Evolutionary conservation across 1,140 invertebrate genomes (phyloP), one percentile per base, ranked within the genome.

Genomic region (Cepaea nemoralis): DNA sequence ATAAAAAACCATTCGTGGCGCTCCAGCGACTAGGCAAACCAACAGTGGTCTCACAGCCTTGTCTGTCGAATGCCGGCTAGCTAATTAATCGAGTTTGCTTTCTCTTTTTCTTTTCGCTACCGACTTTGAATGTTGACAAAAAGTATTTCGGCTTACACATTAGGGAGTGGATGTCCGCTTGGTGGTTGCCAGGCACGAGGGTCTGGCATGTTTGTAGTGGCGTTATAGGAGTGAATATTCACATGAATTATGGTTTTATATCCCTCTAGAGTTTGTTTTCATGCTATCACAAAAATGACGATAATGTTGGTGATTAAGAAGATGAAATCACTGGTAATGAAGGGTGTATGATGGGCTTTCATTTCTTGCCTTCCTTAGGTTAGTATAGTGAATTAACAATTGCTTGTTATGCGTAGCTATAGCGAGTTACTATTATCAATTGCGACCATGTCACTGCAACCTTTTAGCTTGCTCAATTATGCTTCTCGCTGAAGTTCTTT

Each of bases 81-180:
- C 59, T 63, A 63, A 63, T 63, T 63, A 63, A 63, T 63, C 59
- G 59, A 63, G n/a, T 63, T 63, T 63, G 27, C 27, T 31, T 63
- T n/a, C 50, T 19, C n/a, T 55, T 63, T 63, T 63, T 31, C 16
- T 63, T 27, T 27, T 16, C 22, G 1, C n/a, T 63, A 6, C n/a
- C 27, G 27, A 63, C 59, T 63, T 63, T 6, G 5, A 63, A 16
- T 63, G 59, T 63, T 63, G 2, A 31, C 59, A 63, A 63, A 63
- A 63, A 63, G 59, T 63, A 27, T 63, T 63, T 16, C 59, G n/a
- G n/a, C 59, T 63, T 31, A 63, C 59, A 63, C 27, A 63, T 63
- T 63, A 63, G n/a, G 6, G n/a, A 63, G 59, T 63, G 27, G 59
- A 31, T 63, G 27, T 31, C 59, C n/a, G 59, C 59, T 63, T 63